Evolutionary conservation across 92 coral and sea anemone genomes (phyloP).

Genomic region (Muricea muricata): DNA sequence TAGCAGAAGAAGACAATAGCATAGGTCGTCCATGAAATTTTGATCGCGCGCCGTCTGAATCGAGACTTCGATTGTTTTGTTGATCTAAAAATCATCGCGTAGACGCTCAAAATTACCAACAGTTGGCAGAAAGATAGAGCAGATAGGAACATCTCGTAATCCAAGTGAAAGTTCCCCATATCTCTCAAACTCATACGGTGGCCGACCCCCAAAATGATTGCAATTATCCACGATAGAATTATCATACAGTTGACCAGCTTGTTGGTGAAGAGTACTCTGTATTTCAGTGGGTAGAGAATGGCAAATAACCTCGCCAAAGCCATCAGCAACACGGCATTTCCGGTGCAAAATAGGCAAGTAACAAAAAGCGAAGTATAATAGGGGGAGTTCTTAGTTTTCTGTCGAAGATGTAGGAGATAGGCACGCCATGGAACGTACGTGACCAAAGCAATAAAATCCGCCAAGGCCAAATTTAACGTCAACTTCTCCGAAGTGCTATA

Average conservation of each 20-base stretch:
- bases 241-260: neutral
- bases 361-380: slow-evolving; percentile 24
- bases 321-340: slow-evolving; percentile 24
- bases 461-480: slow-evolving; percentile 18
- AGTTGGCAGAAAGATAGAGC: slow-evolving; percentile 19
- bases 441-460: slow-evolving; percentile 24
- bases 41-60: neutral
- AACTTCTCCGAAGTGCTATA: neutral
- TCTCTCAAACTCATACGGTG: slow-evolving; percentile 3
- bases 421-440: slow-evolving; percentile 41
- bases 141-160: slow-evolving; percentile 8
- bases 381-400: neutral
- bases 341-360: slow-evolving; percentile 12
- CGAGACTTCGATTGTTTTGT: neutral
- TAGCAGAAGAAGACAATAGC: neutral
- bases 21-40: neutral
- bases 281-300: neutral
- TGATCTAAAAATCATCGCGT: slow-evolving; percentile 8
- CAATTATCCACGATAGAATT: neutral
- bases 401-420: slow-evolving; percentile 4
- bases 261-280: neutral
- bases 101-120: neutral
- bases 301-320: slow-evolving; percentile 3
- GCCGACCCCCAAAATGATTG: neutral
- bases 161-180: neutral